Conservation (phyloP, 2,888 invertebrate species). For the Chrysotoxum bicinctum region DNA sequence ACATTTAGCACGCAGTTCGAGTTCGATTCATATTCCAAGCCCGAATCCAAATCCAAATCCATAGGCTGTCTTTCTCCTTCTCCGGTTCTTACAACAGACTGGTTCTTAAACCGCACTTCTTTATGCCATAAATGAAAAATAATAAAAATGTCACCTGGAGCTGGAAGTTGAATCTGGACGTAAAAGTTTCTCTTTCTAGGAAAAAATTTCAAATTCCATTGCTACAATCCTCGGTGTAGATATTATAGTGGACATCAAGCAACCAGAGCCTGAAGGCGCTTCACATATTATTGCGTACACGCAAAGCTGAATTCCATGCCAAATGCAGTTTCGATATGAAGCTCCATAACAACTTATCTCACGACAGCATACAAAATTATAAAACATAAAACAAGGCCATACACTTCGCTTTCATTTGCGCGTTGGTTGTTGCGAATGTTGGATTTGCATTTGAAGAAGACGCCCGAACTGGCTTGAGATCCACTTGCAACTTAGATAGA, state of each 20-base stretch:
- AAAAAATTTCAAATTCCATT: constrained; percentile 67
- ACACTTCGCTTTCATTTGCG: constrained; percentile 68
- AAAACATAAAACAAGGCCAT: constrained; percentile 59
- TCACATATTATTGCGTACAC: constrained; percentile 49
- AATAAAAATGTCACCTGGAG: constrained; percentile 34
- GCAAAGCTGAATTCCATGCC: constrained; percentile 50
- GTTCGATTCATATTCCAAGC: neutral
- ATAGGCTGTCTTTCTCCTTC: neutral
- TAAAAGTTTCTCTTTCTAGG: constrained; percentile 68
- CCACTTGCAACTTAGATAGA: constrained; percentile 17
- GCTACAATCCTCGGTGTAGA: neutral
- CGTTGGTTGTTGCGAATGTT: neutral
- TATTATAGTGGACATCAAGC: neutral
- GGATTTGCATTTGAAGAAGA: neutral
- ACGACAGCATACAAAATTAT: constrained; percentile 40
- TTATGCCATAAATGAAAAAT: constrained; percentile 10
- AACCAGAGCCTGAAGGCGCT: constrained; percentile 26
- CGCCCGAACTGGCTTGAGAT: neutral
- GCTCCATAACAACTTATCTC: constrained; percentile 52
- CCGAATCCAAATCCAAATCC: neutral
- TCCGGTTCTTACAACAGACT: neutral
- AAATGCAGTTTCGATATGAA: constrained; percentile 37
- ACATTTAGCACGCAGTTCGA: constrained; percentile 23
- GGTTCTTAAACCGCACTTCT: constrained; percentile 16
- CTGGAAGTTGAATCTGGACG: constrained; percentile 2